Evolutionary conservation across 2,113 vertebrate species (phyloP).

Genomic region (Empidonax traillii): DNA sequence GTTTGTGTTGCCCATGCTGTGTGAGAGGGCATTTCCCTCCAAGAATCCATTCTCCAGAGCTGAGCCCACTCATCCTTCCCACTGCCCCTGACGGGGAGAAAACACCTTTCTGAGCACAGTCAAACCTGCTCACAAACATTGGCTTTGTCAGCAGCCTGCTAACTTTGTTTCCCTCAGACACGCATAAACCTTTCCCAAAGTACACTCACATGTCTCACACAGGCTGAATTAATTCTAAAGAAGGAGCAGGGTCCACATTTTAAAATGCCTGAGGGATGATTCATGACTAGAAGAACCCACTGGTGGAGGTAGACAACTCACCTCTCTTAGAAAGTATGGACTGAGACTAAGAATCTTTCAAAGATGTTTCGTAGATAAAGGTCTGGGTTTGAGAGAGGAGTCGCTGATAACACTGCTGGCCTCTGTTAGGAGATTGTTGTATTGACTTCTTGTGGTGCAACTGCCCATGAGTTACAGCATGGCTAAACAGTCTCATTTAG

Average conservation of each 20-base stretch:
- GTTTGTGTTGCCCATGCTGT: fast-evolving
- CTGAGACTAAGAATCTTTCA: background rate
- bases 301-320: background rate
- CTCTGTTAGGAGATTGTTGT: background rate
- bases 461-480: fast-evolving
- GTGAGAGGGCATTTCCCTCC: fast-evolving
- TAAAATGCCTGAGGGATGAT: background rate
- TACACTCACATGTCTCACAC: background rate
- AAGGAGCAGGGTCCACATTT: background rate
- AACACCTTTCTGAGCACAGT: background rate
- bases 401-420: background rate
- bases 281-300: background rate
- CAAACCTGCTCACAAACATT: background rate
- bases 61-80: fast-evolving
- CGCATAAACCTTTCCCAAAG: background rate
- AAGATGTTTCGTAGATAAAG: background rate
- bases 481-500: background rate
- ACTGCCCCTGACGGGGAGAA: background rate
- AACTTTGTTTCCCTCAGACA: fast-evolving
- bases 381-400: background rate
- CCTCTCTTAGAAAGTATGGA: background rate
- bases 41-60: background rate
- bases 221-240: background rate
- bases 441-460: background rate
- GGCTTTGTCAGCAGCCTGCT: background rate